phyloP scores from a whole-genome alignment of 2,113 vertebrate species.

The Vanacampus margaritifer region DNA sequence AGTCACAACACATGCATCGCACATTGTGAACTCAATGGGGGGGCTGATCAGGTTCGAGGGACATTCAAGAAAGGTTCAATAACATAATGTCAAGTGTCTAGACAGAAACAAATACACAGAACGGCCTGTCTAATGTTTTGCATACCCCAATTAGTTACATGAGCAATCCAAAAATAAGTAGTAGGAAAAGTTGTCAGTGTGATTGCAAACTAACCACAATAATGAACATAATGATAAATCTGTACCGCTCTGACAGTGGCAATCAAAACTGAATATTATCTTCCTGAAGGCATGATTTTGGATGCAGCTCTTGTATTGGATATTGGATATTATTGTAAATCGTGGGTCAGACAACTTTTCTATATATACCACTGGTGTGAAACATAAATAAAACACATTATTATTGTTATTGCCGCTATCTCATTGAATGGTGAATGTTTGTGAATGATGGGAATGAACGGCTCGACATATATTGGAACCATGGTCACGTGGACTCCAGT shows the following conservation, averaged over 20 bases:
- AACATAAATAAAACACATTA: not conserved
- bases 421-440: no score
- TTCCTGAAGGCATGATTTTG: not conserved
- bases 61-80: slow-evolving; percentile 38
- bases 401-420: no score
- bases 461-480: no score
- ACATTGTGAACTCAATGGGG: slow-evolving; percentile 10
- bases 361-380: not conserved
- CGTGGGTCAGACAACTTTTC: no score
- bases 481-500: no score
- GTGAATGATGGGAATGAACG: no score
- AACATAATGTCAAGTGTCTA: slow-evolving; percentile 61
- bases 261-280: no score
- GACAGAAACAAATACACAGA: slow-evolving; percentile 49
- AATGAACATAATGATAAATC: not conserved
- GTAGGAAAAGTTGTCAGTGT: not conserved
- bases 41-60: slow-evolving; percentile 31
- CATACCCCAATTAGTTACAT: not conserved
- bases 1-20: slow-evolving; percentile 23
- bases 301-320: no score
- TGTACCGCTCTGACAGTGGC: no score
- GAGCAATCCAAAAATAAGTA: not conserved
- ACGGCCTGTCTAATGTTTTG: slow-evolving; percentile 55
- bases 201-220: not conserved
- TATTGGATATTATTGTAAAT: no score